Evolutionary conservation across 2,113 vertebrate genomes (phyloP).

Genomic region (Stegastes partitus): DNA sequence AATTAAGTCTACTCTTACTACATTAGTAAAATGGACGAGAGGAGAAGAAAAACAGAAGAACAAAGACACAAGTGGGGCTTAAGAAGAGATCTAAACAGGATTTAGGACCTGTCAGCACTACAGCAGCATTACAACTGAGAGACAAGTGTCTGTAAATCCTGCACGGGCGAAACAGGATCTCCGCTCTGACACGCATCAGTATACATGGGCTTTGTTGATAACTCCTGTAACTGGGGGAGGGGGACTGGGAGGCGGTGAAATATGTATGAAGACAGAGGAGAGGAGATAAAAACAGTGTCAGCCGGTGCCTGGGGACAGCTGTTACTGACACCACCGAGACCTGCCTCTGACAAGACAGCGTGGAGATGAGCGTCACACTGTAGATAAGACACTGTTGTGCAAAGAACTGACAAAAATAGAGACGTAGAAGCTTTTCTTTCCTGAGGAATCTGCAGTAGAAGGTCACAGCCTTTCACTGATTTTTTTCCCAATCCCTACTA

Average conservation of each 20-base stretch:
- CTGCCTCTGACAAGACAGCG: conserved; percentile 35
- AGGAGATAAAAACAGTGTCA: conserved; percentile 12
- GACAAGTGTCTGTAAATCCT: conserved; percentile 36
- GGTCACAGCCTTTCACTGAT: neutral
- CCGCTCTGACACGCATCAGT: conserved; percentile 15
- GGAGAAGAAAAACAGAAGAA: neutral
- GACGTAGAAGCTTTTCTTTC: neutral
- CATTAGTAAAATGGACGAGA: fast-evolving
- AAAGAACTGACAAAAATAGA: neutral
- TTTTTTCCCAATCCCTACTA: too few relatives aligned
- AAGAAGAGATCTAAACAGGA: neutral
- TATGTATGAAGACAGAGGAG: conserved; percentile 25
- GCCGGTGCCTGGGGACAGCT: conserved; percentile 14
- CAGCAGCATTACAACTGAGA: neutral
- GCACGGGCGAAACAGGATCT: conserved; percentile 1
- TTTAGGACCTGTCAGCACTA: conserved; percentile 9
- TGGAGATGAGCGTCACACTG: neutral
- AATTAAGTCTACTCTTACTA: neutral
- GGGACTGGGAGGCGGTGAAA: conserved; percentile 26
- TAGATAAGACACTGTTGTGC: neutral
- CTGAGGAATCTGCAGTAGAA: neutral
- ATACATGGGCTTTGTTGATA: conserved; percentile 14
- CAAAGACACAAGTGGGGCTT: neutral
- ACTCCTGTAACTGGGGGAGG: neutral
- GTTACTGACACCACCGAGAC: conserved; percentile 36